Conservation (phyloP, 2,797 vertebrate genomes). For the Mormyrus hasselquistii region DNA sequence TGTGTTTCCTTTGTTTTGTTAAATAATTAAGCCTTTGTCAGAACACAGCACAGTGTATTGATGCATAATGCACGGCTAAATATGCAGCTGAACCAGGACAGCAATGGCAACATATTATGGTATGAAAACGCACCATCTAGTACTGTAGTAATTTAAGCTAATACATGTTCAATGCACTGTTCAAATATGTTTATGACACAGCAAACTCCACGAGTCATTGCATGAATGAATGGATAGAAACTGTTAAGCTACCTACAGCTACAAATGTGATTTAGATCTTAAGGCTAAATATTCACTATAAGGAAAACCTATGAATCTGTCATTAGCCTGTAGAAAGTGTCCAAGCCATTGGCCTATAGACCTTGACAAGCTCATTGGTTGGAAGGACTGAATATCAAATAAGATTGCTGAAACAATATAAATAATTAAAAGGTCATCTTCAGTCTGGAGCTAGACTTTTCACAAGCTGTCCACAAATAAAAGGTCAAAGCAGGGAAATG, state of each 20-base stretch:
- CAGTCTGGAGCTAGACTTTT: not conserved
- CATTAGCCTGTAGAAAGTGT: not conserved
- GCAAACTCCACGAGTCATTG: not conserved
- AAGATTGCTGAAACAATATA: not conserved
- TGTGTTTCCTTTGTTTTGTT: not conserved
- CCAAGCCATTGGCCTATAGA: not conserved
- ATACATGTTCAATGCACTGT: not conserved
- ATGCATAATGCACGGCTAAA: not conserved
- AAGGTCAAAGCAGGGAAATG: not conserved
- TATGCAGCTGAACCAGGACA: not conserved
- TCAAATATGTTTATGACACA: not conserved
- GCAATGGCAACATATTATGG: not conserved
- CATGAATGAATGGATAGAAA: not conserved
- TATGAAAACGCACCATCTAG: not conserved
- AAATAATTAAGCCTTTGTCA: not conserved
- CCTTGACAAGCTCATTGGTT: not conserved
- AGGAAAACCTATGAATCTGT: not conserved
- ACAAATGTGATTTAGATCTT: not conserved
- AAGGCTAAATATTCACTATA: not conserved
- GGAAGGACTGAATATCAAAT: not conserved
- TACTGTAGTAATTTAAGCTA: not conserved
- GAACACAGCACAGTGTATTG: not conserved
- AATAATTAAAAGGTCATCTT: not conserved
- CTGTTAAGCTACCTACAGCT: not conserved
- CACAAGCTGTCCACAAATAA: not conserved